Percentiles rank a stretch among this genome's conserved stretches.
These are phyloP conservation scores for Trematomus bernacchii DNA, from an alignment of 2,797 vertebrate genomes.

Conservation along the genomic window DNA sequence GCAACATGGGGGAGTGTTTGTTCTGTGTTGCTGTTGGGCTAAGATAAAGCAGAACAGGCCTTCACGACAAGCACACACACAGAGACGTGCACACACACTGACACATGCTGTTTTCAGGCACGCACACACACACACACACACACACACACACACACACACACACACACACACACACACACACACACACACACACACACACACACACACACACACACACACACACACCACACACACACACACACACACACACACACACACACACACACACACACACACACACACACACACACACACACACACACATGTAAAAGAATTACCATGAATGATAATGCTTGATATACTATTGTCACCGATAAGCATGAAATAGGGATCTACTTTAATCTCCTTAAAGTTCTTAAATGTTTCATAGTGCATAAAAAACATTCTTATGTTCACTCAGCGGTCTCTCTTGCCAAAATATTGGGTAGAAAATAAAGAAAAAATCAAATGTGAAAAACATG, in stretches of 20 bases:
- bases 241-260: background rate
- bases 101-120: conserved; percentile 52
- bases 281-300: background rate
- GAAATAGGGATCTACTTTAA: background rate
- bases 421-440: conserved; percentile 27
- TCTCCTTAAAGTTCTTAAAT: background rate
- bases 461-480: conserved; percentile 23
- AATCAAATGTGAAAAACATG: conserved; percentile 28
- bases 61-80: conserved; percentile 68
- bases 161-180: background rate
- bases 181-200: background rate
- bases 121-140: background rate
- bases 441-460: conserved; percentile 39
- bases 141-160: background rate
- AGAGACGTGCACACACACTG: conserved; percentile 32
- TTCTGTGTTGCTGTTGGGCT: conserved; percentile 83
- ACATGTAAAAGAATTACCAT: background rate
- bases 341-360: background rate
- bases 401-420: background rate
- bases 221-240: background rate
- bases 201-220: background rate
- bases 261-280: background rate
- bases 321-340: background rate
- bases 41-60: conserved; percentile 84
- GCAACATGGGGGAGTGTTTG: conserved; percentile 81